Conservation (phyloP, 2,888 invertebrate species). For the Atrina japonica region DNA sequence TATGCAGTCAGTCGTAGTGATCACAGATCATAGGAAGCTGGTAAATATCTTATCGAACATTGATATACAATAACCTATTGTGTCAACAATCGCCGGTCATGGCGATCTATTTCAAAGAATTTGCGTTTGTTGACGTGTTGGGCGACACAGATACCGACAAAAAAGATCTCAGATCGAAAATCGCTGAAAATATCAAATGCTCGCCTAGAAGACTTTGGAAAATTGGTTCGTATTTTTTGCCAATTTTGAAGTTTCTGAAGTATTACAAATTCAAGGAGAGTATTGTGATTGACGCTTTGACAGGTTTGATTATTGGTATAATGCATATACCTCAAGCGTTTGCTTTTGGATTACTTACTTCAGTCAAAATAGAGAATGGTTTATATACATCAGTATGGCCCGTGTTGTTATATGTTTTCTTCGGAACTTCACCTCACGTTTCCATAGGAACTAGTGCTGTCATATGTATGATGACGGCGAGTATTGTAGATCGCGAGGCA, state of each 20-base stretch:
- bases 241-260: conserved; percentile 66
- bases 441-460: conserved; percentile 76
- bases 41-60: background rate
- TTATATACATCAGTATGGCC: conserved; percentile 75
- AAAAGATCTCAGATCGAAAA: conserved; percentile 33
- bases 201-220: conserved; percentile 64
- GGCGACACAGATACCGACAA: conserved; percentile 11
- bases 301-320: conserved; percentile 77
- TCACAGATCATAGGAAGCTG: background rate
- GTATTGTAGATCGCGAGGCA: conserved; percentile 63
- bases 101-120: no score
- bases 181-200: conserved; percentile 59
- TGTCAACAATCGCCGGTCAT: background rate
- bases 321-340: conserved; percentile 77
- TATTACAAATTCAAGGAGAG: conserved; percentile 70
- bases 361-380: conserved; percentile 71
- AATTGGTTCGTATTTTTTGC: conserved; percentile 61
- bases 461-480: conserved; percentile 75
- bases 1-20: background rate
- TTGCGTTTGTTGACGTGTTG: no score
- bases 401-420: conserved; percentile 70
- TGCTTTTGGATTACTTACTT: conserved; percentile 70
- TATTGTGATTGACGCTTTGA: conserved; percentile 69
- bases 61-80: background rate
- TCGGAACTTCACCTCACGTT: conserved; percentile 72